Conservation (phyloP, 2,113 vertebrate species). For the Forbesichthys agassizii region DNA sequence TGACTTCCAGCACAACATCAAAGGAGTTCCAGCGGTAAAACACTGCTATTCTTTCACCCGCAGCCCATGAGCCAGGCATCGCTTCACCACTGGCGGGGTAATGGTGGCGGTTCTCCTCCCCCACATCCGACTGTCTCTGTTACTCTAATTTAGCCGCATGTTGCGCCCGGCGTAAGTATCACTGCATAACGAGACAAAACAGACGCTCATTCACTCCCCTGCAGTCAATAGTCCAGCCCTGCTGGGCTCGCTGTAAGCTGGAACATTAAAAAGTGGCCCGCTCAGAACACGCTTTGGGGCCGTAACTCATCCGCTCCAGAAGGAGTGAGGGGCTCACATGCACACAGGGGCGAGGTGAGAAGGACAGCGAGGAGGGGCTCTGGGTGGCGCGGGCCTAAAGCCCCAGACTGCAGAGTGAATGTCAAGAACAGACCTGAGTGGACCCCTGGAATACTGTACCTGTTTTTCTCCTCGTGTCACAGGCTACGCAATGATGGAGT, state of each 20-base stretch:
- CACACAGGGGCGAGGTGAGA: constrained; percentile 2
- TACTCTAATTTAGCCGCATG: background rate
- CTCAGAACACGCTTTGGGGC: background rate
- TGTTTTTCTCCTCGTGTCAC: background rate
- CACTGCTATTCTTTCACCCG: constrained; percentile 50
- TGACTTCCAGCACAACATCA: constrained; percentile 58
- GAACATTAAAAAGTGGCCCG: constrained; percentile 2
- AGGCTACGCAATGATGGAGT: background rate
- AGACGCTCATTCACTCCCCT: background rate
- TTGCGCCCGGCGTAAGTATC: background rate
- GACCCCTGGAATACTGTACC: background rate
- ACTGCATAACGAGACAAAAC: background rate
- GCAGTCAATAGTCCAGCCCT: constrained; percentile 14
- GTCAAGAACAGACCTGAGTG: constrained; percentile 9
- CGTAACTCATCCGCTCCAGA: background rate
- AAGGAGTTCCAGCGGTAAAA: constrained; percentile 58
- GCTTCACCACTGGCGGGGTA: constrained; percentile 35
- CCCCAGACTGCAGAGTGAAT: constrained; percentile 9
- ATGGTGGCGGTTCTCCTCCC: constrained; percentile 7
- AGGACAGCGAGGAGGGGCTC: background rate
- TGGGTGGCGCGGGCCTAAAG: background rate
- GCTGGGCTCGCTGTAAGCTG: constrained; percentile 6
- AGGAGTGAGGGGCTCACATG: background rate
- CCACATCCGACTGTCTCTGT: background rate
- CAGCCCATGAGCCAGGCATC: constrained; percentile 25